Evolutionary conservation across 2,888 invertebrate species (phyloP), one percentile per base, ranked within the genome.

Genomic region (Timema cristinae): DNA sequence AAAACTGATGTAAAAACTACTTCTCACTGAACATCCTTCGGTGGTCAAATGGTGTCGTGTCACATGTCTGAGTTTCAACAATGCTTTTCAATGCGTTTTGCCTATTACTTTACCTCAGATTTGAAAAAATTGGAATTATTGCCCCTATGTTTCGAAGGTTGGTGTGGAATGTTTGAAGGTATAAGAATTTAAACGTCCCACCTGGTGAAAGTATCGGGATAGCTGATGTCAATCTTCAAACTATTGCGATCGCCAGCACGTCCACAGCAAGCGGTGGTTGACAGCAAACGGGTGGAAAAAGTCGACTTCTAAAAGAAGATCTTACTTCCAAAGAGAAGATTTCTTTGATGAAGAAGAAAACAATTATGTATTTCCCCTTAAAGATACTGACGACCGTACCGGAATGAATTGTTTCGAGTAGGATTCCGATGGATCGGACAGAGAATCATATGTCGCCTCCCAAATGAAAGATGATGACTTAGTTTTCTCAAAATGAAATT

Each of bases 401-500:
- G 63, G 48, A 32, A 63, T 48, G 11, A 16, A 13, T 63, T 7
- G 7, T 8, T 63, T 63, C 48, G 0, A 63, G 47, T 32, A 47
- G 6, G 63, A 59, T 32, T 47, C 9, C 32, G 6, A 63, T 63
- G 63, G 48, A 1, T 5, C 63, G 48, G 11, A 13, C 48, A 48
- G 48, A 7, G 47, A 63, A 63, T 47, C 8, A 63, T 11, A 5
- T 8, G 11, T 63, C 32, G 32, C 32, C 32, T 32, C 1, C 32
- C 32, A 32, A 32, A 32, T 32, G 32, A 32, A 32, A 32, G 4
- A 32, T 32, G 32, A 32, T 15, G 47, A 63, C 32, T 13, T 32
- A 63, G 63, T 63, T 16, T 63, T 63, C 63, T n/a, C 47, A 13
- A 47, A 13, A 63, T 63, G 63, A 63, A 63, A 63, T 63, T 63